Evolutionary conservation across 2,888 invertebrate genomes (phyloP), one percentile per base, ranked within the genome.

Genomic region (Scrobipalpa atriplicella): DNA sequence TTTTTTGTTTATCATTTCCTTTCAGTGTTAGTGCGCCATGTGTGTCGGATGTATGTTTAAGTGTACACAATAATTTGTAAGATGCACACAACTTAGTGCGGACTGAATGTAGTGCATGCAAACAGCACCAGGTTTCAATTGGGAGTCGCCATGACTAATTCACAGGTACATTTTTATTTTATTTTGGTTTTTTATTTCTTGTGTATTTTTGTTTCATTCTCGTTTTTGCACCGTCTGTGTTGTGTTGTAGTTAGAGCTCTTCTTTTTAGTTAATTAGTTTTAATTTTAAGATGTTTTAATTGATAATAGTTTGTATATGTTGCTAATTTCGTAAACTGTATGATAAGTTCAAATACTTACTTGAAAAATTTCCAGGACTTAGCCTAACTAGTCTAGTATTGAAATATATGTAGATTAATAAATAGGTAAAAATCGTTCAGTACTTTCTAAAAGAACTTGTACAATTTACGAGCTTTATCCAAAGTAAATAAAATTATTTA

Each of bases 91-190:
- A 79, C 81, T 86, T 88, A 80, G 86, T 85, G 84, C 81, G 83
- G 82, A 8, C 82, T 87, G 78, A 86, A 86, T 87, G 86, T 91
- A 91, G 90, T 64, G 64, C 64, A 64, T 64, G 64, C 16, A 19
- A 11, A 9, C 41, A n/a, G 88, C 91, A 90, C 90, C 84, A 71
- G 79, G 81, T 75, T 87, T 58, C 86, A 82, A 75, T 73, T 72
- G 54, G 85, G 81, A 82, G 83, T 79, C 87, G 87, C 82, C 83
- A 94, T 94, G 94, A 94, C 94, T 81, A 94, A 94, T 89, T 93
- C 94, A 80, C 94, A 94, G 94, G 94, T 94, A 93, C 82, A 77
- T 82, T 84, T 16, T 80, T 77, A 76, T 73, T 76, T 75, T 78
- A 77, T 79, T 79, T 78, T 77, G 82, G 83, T 7, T 80, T 77